Conservation (phyloP, 2,113 vertebrate species). For the Misgurnus anguillicaudatus region DNA sequence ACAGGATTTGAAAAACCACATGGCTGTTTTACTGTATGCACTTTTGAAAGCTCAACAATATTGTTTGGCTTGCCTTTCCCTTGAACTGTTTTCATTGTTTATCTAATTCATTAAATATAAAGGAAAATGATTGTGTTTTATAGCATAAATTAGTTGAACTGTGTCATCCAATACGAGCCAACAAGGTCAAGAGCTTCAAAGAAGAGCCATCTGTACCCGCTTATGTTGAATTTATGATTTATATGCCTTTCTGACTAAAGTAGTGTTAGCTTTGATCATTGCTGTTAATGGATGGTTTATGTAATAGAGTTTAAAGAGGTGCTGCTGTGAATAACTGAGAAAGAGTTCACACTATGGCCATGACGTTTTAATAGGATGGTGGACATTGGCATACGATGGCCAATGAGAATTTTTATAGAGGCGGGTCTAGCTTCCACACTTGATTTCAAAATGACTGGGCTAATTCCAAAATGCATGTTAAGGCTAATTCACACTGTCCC, state of each 20-base stretch:
- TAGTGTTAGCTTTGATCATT: background rate
- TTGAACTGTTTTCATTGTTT: background rate
- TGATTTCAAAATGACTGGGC: background rate
- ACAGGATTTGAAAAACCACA: slow-evolving; percentile 9
- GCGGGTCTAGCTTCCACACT: background rate
- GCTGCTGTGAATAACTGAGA: background rate
- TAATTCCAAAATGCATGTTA: too few species aligned
- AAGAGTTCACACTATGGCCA: background rate
- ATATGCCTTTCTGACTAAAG: background rate
- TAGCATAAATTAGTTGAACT: background rate
- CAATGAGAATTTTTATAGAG: background rate
- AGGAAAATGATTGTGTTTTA: background rate
- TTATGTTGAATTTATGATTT: background rate
- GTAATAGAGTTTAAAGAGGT: background rate
- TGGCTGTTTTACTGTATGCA: background rate
- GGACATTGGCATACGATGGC: background rate
- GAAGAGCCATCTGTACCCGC: background rate
- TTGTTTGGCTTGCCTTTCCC: background rate
- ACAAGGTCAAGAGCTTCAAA: slow-evolving; percentile 19
- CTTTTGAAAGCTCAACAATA: background rate
- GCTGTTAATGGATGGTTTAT: background rate
- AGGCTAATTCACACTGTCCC: too few species aligned
- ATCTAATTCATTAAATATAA: background rate
- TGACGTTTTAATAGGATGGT: background rate
- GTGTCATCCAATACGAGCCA: background rate